Conservation (phyloP, 2,888 invertebrate species). For the Mantis religiosa region DNA sequence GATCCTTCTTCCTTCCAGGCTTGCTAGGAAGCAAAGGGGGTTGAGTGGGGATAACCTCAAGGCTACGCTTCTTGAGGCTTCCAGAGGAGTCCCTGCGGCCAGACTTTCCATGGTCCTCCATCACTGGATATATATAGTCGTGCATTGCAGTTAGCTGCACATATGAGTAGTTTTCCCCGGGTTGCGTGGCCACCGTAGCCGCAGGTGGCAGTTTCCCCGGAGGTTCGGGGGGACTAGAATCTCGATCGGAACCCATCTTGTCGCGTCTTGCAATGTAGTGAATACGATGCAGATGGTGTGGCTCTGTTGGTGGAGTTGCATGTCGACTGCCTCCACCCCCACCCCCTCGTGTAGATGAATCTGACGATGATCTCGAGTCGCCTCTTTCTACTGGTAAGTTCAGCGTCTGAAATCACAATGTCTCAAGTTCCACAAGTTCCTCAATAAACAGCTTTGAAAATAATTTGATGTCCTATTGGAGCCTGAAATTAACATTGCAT, state of each 20-base stretch:
- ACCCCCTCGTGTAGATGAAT: conserved; percentile 52
- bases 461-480: not conserved
- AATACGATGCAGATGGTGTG: conserved; percentile 52
- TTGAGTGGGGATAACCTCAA: conserved; percentile 47
- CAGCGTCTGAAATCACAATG: conserved; percentile 60
- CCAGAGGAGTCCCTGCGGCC: conserved; percentile 52
- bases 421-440: not conserved
- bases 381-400: conserved; percentile 77
- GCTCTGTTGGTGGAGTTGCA: conserved; percentile 37
- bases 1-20: conserved; percentile 38
- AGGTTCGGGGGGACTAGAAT: conserved; percentile 36
- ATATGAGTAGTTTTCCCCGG: conserved; percentile 68
- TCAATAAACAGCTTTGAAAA: not conserved
- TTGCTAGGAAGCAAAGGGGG: conserved; percentile 43
- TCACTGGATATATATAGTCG: conserved; percentile 82
- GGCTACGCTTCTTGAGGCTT: conserved; percentile 62
- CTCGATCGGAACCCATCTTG: conserved; percentile 37
- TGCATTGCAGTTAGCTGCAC: conserved; percentile 79
- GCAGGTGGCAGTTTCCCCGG: conserved; percentile 31
- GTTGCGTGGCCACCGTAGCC: not conserved
- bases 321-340: conserved; percentile 32
- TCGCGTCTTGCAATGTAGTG: conserved; percentile 56
- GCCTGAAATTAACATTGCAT: not conserved
- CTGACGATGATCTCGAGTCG: conserved; percentile 74
- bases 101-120: conserved; percentile 49